phyloP scores from a whole-genome alignment of 2,797 vertebrate genomes.

The Orestias chungarensis region DNA sequence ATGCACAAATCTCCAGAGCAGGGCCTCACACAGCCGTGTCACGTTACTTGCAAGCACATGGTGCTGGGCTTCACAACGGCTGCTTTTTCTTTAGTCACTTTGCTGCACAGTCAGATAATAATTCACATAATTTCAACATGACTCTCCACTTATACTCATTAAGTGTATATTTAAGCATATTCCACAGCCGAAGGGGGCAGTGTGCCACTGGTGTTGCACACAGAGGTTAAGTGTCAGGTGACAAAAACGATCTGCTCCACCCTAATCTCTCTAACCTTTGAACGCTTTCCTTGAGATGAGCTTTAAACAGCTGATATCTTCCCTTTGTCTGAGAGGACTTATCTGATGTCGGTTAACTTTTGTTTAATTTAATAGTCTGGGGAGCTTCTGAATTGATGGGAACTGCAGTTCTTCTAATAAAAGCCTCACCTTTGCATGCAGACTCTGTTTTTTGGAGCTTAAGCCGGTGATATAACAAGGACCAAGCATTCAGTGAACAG shows the following conservation, averaged over 20 bases:
- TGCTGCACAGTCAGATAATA: not conserved
- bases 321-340: not conserved
- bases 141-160: no score
- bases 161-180: not conserved
- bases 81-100: slow-evolving; percentile 33
- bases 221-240: slow-evolving; percentile 57
- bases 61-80: slow-evolving; percentile 42
- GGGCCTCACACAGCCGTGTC: slow-evolving; percentile 44
- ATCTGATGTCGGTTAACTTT: slow-evolving; percentile 10
- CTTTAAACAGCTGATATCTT: slow-evolving; percentile 5
- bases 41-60: slow-evolving; percentile 54
- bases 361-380: not conserved
- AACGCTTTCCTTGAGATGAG: not conserved
- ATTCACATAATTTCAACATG: no score
- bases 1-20: slow-evolving; percentile 17
- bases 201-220: slow-evolving; percentile 69
- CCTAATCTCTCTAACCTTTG: slow-evolving; percentile 29
- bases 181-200: slow-evolving; percentile 72
- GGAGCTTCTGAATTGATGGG: not conserved
- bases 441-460: not conserved
- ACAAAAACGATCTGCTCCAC: not conserved
- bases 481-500: slow-evolving; percentile 19
- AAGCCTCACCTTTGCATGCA: not conserved
- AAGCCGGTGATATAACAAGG: not conserved
- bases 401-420: not conserved